Evolutionary conservation across 2,888 invertebrate genomes (phyloP), one percentile per base, ranked within the genome.

Genomic region (Argynnis bischoffii): DNA sequence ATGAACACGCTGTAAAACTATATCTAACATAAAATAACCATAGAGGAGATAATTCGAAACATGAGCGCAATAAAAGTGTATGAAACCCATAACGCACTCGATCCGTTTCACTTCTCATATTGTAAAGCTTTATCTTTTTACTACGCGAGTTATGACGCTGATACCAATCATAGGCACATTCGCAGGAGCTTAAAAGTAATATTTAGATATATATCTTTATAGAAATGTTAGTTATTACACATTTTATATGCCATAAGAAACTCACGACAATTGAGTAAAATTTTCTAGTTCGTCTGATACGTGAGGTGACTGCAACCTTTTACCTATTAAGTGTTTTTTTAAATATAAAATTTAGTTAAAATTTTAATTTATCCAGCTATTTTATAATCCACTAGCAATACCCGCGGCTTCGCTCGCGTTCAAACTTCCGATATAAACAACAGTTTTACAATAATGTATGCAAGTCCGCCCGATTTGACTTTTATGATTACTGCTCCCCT

Each of bases 211-310:
- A 59, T 46, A 59, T 47, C 26, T 47, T 59, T 47, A 59, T 59
- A 59, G 59, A 59, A 59, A 59, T 48, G 14, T n/a, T 11, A 59
- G 26, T 59, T 59, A 59, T 59, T 59, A 31, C 59, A 48, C 26
- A 31, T 59, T 59, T 59, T 59, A 59, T 59, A 48, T 4, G 26
- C 48, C 59, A 59, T 59, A 48, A 59, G 48, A 59, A 59, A 48
- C n/a, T 59, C 26, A 59, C 47, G 57, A 13, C 21, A 35, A 16
- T 41, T 16, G 35, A 35, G 2, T 55, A n/a, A 41, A 55, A 55
- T n/a, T 55, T 31, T n/a, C 13, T 16, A 11, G 5, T 55, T 41
- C 5, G 16, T 55, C 35, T 55, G 35, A 35, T 55, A n/a, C 35
- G 35, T 41, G 35, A 41, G 35, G 35, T 11, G 35, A 41, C 35